Evolutionary conservation across 1,140 invertebrate species (phyloP), one percentile per base, ranked within the genome.

Genomic region (Chironomus tepperi): DNA sequence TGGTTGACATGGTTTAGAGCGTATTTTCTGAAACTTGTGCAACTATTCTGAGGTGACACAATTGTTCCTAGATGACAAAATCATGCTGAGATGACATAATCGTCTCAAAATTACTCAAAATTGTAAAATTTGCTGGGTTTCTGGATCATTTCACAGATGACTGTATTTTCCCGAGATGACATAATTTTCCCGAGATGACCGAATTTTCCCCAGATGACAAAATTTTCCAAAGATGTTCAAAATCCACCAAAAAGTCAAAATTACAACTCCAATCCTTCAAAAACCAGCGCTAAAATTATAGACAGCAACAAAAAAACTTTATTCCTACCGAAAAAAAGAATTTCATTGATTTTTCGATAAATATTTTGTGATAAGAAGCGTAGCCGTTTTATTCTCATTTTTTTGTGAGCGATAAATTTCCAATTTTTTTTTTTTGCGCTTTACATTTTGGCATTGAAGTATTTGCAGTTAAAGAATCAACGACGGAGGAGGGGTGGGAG

Each of bases 381-480:
- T 18, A 18, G 19, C 65, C 3, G 47, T 15, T 47, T 47, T 47
- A 47, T 47, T 47, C 15, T 47, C 24, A 34, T 34, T 34, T 34
- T 34, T 34, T n/a, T 2, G 2, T 57, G 47, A 70, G 65, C 65
- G 16, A 19, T 70, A 19, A 70, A 70, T 70, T 70, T 70, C 65
- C 65, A 70, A 70, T 70, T 70, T 70, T 70, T 70, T 70, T 70
- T 70, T 70, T 70, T 70, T 57, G 47, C 47, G 47, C 47, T 57
- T 57, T 57, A 34, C 24, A 34, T 34, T 34, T 34, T 34, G 24
- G 24, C 24, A 34, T 34, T 34, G 24, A 34, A 34, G 24, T 34
- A 34, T 34, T 34, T 34, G 24, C n/a, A 34, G 24, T 34, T 57
- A 57, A 57, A 57, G n/a, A 57, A 57, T n/a, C 3, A 57, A n/a